Conservation (phyloP, 2,797 vertebrate genomes). For the Mallotus villosus region DNA sequence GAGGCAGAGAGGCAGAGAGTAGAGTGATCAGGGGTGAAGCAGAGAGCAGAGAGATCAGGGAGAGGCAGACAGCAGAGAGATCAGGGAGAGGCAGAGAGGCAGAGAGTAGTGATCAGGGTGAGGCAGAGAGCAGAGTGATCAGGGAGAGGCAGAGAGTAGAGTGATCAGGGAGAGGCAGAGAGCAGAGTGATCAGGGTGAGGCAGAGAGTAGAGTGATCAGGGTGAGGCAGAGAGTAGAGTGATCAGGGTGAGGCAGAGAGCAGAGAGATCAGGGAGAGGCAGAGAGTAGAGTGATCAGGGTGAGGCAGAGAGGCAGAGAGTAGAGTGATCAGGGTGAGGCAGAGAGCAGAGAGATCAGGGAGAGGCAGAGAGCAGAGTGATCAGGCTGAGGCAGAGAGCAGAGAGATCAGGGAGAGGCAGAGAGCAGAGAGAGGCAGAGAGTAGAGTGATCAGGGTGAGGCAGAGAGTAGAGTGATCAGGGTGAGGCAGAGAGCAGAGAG, state of each 20-base stretch:
- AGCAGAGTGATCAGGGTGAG: not conserved
- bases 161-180: no score
- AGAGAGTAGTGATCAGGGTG: not conserved
- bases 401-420: not conserved
- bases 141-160: not conserved
- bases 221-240: conserved; percentile 5
- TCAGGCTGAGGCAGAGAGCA: no score
- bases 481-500: no score
- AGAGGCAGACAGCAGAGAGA: conserved; percentile 33
- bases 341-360: not conserved
- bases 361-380: no score
- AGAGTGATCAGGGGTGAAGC: not conserved
- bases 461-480: no score
- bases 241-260: not conserved
- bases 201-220: not conserved
- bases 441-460: not conserved
- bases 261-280: no score
- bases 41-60: not conserved
- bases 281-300: not conserved
- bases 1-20: not conserved
- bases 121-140: not conserved
- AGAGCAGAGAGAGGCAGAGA: not conserved
- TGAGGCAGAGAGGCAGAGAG: not conserved
- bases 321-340: not conserved
- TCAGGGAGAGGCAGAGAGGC: not conserved